A percentile compares a stretch with the other conserved stretches of the same genome.
phyloP scores from a whole-genome alignment of 2,797 vertebrate species.

The Alfaro cultratus region DNA sequence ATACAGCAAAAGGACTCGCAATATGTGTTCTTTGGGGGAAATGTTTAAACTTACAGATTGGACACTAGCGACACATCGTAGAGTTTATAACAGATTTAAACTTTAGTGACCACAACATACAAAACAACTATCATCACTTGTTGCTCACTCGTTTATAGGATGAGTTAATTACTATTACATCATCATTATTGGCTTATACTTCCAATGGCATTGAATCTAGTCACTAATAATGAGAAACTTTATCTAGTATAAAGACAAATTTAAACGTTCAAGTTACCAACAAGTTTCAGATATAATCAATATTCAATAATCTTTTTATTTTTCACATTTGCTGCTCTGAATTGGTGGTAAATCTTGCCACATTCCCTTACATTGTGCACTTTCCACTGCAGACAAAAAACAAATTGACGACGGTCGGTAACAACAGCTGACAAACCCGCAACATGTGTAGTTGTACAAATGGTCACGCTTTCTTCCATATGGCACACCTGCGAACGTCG shows the following conservation, averaged over 20 bases:
- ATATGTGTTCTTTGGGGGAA: not conserved
- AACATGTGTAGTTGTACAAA: conserved; percentile 5
- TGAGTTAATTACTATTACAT: not conserved
- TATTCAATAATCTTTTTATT: not conserved
- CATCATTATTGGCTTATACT: not conserved
- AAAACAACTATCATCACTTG: not conserved
- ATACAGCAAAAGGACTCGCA: not conserved
- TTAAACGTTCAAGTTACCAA: not conserved
- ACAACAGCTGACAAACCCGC: conserved; percentile 20
- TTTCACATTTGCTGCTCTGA: not conserved
- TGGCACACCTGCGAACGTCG: not conserved
- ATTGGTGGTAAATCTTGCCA: not conserved
- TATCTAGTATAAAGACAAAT: not conserved
- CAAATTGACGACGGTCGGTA: conserved; percentile 10
- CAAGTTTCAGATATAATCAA: not conserved
- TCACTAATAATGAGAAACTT: not conserved
- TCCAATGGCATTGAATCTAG: not conserved
- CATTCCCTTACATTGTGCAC: not conserved
- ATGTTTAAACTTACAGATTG: not conserved
- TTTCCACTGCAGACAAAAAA: conserved; percentile 8
- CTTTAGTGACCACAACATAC: not conserved
- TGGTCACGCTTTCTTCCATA: conserved; percentile 8
- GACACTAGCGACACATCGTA: not conserved
- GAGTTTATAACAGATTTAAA: not conserved
- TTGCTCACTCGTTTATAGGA: not conserved